Evolutionary conservation across 2,888 invertebrate genomes (phyloP), one percentile per base, ranked within the genome.

Genomic region (Pyrgus malvae): DNA sequence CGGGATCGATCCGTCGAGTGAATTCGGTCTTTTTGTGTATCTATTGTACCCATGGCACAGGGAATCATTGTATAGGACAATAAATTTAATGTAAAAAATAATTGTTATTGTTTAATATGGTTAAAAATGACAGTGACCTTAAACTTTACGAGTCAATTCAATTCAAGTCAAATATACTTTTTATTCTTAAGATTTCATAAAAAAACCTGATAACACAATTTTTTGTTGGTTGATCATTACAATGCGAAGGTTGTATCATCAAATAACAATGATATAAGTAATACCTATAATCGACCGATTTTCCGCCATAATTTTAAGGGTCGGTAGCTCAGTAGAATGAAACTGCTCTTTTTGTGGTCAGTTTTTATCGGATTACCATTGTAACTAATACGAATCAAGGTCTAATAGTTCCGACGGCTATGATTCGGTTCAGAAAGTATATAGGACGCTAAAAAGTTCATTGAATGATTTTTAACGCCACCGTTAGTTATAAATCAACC

Each of bases 371-470:
- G 62, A 64, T 76, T 40, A 45, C 21, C 21, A 53, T 72, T 63
- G 69, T 73, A 74, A 76, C 67, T 67, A 70, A 63, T 71, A 70
- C 69, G 68, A 70, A 74, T 78, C 80, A 83, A 80, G 83, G 82
- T 78, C 68, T 74, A 68, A 61, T 62, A 68, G 66, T 63, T 74
- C 63, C 64, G 75, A 71, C 73, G 73, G 12, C 64, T 76, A 81
- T 78, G 81, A 82, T 76, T 71, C 73, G 64, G 65, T 74, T 74
- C 61, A 68, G 66, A 65, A 45, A 53, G 2, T 45, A 45, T 38
- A 53, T 53, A 38, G 53, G 21, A 23, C 53, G 29, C 11, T 31
- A 45, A 53, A 33, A 42, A 51, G 41, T 41, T 35, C 8, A 45
- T 29, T 37, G 44, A 53, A 37, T 44, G n/a, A 50, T 35, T 50